Conservation (phyloP, 2,113 vertebrate genomes). For the Cisticola juncidis region DNA sequence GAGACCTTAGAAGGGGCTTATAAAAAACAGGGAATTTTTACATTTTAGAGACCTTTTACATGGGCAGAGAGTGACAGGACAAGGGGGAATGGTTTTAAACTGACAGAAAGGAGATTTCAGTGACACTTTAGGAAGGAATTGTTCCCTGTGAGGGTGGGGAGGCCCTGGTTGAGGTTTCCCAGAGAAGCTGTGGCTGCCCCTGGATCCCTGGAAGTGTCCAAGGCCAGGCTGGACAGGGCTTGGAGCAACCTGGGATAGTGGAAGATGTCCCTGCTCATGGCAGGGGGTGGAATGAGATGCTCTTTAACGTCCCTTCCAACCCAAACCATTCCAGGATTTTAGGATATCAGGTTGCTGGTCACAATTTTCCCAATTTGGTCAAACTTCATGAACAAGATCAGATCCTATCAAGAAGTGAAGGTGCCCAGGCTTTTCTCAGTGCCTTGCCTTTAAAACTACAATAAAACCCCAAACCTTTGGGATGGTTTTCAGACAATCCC, state of each 20-base stretch:
- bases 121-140: not conserved
- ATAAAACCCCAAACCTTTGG: not conserved
- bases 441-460: not conserved
- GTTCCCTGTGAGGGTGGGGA: rapidly evolving
- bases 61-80: not conserved
- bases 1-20: rapidly evolving
- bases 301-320: too few relatives aligned
- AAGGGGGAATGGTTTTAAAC: not conserved
- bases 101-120: not conserved
- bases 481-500: not conserved
- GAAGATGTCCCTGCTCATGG: not conserved
- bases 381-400: not conserved
- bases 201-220: not conserved
- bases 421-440: not conserved
- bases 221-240: rapidly evolving
- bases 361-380: not conserved
- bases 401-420: not conserved
- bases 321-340: not conserved
- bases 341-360: not conserved
- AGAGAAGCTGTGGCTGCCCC: not conserved
- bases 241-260: rapidly evolving
- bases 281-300: rapidly evolving
- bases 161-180: not conserved
- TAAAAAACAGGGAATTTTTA: not conserved
- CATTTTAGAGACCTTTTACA: not conserved